Base-by-base conservation (phyloP, 2,888 invertebrate species). In the Agriopis leucophaearia region DNA sequence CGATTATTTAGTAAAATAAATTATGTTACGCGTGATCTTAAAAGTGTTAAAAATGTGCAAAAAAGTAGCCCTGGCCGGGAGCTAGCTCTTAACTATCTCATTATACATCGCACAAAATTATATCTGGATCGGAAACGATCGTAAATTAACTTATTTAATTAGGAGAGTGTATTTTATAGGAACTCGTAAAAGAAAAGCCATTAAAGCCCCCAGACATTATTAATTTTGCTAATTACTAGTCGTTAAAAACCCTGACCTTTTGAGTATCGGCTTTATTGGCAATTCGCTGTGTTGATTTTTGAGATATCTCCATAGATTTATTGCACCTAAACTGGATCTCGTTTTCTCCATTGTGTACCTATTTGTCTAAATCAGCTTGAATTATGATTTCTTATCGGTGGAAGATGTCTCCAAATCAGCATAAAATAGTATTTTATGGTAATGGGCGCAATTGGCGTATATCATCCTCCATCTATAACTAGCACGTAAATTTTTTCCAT, bases 161-260 rank as follows among this genome's bases (percentile, higher is more conserved):
- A 59, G 42, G 8, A 13, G 38, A 38, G 18, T 18, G 18, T 36
- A 9, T 12, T 57, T 57, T 36, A 62, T 52, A 44, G 44, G 15
- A 15, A 45, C n/a, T 56, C 42, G 27, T 59, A 56, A 56, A 64
- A 64, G 50, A 67, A 67, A 68, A 64, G 64, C 60, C 45, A 64
- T 60, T 45, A 68, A 61, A 62, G 12, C 50, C 51, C 8, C 40
- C 40, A 60, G 68, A 48, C 38, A 36, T 1, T 59, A 64, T 50
- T 59, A 55, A 56, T 68, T 55, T 64, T 45, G 27, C 58, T 68
- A 64, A 64, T 64, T 50, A 51, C 48, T 10, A 54, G 35, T 63
- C 18, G 40, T 58, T 42, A 45, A 48, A 8, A 55, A 55, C 15
- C 36, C 40, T 52, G 45, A 62, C 61, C 52, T 66, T 61, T 16